Base-by-base conservation (phyloP, 2,888 invertebrate species). In the Nemotelus pantherinus region DNA sequence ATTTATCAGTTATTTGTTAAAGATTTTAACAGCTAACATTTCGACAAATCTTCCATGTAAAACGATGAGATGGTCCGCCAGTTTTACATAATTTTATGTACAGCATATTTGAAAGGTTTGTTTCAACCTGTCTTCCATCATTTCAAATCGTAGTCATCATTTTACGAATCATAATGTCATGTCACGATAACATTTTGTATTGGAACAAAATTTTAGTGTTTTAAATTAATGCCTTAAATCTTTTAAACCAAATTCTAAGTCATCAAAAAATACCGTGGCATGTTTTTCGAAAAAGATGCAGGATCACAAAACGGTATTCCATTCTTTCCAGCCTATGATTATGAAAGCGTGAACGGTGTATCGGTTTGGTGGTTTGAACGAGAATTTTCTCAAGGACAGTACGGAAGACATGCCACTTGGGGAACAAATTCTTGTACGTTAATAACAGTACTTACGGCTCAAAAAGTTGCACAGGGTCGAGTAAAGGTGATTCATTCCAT, bases 341-440 rank as follows among this genome's bases (percentile, higher is more conserved):
- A 83, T 76, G 85, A 86, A 79, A 82, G 82, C 79, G 81, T 82
- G 47, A 83, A 84, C 78, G 82, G 84, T 53, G 82, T 89, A 3
- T 83, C 84, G 78, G 84, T 88, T 77, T 88, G 86, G 83, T 91
- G 91, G 91, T 91, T 90, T 81, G 88, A 90, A 74, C 83, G 86
- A 48, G 87, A 89, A 81, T 91, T 91, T 82, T 89, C 90, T 2
- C 91, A 91, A 84, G 90, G 90, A 64, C 88, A 88, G 72, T 91
- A 89, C 83, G 91, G 89, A 78, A 85, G 87, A 77, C 86, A 86
- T 81, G 86, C 87, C 77, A 81, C 78, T 6, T 83, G 84, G 75
- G 90, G 89, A 74, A 91, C 91, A 81, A 89, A 90, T 84, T 91
- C 91, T 5, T 91, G 91, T 80, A 91, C 91, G 1, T 84, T 91